Base-by-base conservation (phyloP, 2,888 invertebrate genomes). In the Drosophila lacicola region DNA sequence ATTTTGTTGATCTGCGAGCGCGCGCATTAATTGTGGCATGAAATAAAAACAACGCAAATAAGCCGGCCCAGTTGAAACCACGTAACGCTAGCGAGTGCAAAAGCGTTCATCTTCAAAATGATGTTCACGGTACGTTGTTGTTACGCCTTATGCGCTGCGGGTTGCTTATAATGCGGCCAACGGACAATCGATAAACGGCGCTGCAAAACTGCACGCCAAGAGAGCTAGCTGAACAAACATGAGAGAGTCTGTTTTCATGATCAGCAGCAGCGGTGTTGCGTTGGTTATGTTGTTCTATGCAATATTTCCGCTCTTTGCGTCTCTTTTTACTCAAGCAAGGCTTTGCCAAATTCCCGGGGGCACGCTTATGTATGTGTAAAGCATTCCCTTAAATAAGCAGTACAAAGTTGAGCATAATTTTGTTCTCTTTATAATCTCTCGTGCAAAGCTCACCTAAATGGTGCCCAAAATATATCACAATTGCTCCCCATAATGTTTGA, bases 101-200 rank as follows among this genome's bases (percentile, higher is more conserved):
- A 33, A 63, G 51, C 56, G 33, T 56, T 44, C 68, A 42, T 55
- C 46, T 49, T 17, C 79, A 89, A 84, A 60, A 91, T 91, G 91
- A 91, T 91, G 91, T 91, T 91, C 90, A 91, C 91, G 87, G 91
- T 91, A 88, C 83, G 90, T 84, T 77, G 62, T 62, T 70, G 57
- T 65, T 73, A 66, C 71, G 73, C 72, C 66, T 72, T 56, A 49
- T 60, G 58, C 34, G 42, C 34, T 25, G 60, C 25, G 55, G 75
- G 78, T 62, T 72, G 78, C 51, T 60, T 70, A 41, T 25, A 58
- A 50, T 63, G 51, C 51, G 54, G 62, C 61, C 45, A 39, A 65
- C 55, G 65, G 65, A 67, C 71, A 89, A 89, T 85, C 84, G 84
- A 83, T 89, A 89, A 87, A 73, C 53, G 66, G 50, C 39, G 53